Conservation (phyloP, 2,113 vertebrate genomes). For the Myrmecobius fasciatus region DNA sequence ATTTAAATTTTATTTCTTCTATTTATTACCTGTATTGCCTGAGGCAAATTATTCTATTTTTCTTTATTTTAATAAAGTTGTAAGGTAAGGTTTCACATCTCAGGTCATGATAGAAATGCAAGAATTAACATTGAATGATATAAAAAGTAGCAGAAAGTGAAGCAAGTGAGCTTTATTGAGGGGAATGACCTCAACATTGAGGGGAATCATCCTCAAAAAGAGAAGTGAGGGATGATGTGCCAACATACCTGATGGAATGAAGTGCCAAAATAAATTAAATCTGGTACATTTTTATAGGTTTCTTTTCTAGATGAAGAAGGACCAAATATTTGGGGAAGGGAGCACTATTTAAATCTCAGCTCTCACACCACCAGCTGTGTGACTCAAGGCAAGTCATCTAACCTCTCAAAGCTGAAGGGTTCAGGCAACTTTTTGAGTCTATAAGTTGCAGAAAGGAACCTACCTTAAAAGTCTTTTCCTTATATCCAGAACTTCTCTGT, state of each 20-base stretch:
- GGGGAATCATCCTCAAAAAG: not conserved
- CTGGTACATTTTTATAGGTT: not conserved
- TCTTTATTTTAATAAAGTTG: not conserved
- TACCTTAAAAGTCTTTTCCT: not conserved
- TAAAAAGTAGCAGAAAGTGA: not conserved
- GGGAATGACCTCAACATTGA: not conserved
- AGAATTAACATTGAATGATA: not conserved
- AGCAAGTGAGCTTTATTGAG: not conserved
- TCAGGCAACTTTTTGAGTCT: not conserved
- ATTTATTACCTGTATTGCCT: not conserved
- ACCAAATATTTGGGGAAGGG: not conserved
- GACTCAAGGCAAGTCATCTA: not conserved
- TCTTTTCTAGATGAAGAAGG: not conserved
- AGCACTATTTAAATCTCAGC: not conserved
- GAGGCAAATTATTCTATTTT: not conserved
- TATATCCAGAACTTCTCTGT: not conserved
- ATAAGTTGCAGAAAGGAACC: not conserved
- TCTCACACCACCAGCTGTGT: not conserved
- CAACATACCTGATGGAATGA: not conserved
- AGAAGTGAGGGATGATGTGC: not conserved
- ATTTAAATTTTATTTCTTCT: not conserved
- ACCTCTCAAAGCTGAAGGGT: not conserved
- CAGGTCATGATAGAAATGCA: not conserved
- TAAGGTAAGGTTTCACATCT: not conserved
- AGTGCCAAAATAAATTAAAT: not conserved